phyloP scores from a whole-genome alignment of 1,140 invertebrate species.

The Agraylea sexmaculata region DNA sequence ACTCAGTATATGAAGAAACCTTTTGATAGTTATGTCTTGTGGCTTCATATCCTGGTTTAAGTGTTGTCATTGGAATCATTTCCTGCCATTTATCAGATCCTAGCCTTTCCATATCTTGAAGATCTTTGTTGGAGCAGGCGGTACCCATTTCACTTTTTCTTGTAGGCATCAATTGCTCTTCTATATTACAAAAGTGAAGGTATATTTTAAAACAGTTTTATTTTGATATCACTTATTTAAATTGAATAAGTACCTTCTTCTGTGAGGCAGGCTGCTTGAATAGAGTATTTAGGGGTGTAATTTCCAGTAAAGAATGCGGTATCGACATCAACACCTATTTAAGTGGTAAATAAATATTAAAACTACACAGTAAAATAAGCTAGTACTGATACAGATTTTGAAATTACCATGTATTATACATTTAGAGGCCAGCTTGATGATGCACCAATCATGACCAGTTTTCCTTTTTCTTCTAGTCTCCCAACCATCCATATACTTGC shows the following conservation, averaged over 20 bases:
- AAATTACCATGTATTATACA: constrained; percentile 43
- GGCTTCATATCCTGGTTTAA: constrained; percentile 44
- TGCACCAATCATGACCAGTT: constrained; percentile 53
- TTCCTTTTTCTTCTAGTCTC: constrained; percentile 51
- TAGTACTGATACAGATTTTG: not conserved
- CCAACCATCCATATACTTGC: constrained; percentile 66
- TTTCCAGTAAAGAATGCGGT: constrained; percentile 59
- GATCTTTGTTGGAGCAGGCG: constrained; percentile 35
- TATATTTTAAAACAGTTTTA: constrained; percentile 7
- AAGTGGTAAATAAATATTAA: constrained; percentile 9
- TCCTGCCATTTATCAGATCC: constrained; percentile 46
- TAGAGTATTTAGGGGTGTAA: constrained; percentile 49
- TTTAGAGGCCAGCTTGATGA: constrained; percentile 46
- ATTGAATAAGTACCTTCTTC: constrained; percentile 31
- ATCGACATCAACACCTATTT: constrained; percentile 43
- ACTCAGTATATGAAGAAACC: constrained; percentile 22
- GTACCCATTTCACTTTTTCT: constrained; percentile 36
- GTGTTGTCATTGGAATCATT: constrained; percentile 41
- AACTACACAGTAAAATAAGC: not conserved
- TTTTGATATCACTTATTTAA: too few relatives aligned
- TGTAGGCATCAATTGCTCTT: constrained; percentile 38
- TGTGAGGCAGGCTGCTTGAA: constrained; percentile 46
- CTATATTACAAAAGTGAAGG: constrained; percentile 26
- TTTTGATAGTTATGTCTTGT: constrained; percentile 48
- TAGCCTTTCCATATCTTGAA: constrained; percentile 35